phyloP scores from a whole-genome alignment of 2,888 invertebrate genomes.

The Melanotus villosus region DNA sequence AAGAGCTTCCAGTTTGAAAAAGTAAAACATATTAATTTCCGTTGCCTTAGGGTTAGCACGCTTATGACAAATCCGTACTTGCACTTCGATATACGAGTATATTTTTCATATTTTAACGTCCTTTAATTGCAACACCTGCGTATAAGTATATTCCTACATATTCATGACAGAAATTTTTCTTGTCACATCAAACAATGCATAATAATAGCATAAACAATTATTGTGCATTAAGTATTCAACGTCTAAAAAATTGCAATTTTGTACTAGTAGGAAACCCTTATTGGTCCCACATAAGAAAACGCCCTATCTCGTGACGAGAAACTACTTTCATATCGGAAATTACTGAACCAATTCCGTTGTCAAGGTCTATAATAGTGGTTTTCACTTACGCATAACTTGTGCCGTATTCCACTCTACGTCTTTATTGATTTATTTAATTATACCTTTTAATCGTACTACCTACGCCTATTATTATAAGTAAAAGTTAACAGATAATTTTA shows the following conservation, averaged over 20 bases:
- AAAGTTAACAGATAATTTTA: conserved; percentile 17
- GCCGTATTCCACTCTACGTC: conserved; percentile 4
- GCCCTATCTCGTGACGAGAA: background rate
- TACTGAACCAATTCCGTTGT: conserved; percentile 17
- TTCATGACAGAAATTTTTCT: no score
- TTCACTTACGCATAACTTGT: conserved; percentile 21
- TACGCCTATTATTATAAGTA: conserved; percentile 18
- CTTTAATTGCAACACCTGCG: no score
- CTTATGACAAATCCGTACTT: no score
- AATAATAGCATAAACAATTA: no score
- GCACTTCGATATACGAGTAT: no score
- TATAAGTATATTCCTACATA: no score
- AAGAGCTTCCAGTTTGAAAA: no score
- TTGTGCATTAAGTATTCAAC: no score
- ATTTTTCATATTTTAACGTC: no score
- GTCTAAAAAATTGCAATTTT: background rate
- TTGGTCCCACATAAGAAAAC: background rate
- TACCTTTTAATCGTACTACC: conserved; percentile 17
- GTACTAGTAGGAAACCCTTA: background rate
- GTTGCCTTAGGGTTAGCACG: no score
- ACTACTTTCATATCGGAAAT: conserved; percentile 23
- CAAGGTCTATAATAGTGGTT: conserved; percentile 21
- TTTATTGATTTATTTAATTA: conserved; percentile 33
- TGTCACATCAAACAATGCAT: no score
- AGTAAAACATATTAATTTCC: no score